phyloP scores from a whole-genome alignment of 2,113 vertebrate genomes.

The Pteropus alecto region DNA sequence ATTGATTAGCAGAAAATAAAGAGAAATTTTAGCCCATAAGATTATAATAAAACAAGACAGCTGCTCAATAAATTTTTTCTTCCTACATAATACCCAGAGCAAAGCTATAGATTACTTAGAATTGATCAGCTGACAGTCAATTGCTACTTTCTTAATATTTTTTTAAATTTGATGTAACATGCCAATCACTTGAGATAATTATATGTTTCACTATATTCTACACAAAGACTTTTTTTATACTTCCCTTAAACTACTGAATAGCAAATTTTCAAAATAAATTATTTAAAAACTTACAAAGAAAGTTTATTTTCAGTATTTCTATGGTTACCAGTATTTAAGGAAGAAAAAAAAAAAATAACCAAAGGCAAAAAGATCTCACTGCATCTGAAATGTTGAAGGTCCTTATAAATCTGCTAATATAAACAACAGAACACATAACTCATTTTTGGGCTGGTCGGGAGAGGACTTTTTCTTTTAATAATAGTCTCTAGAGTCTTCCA shows the following conservation, averaged over 20 bases:
- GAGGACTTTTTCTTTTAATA: neutral
- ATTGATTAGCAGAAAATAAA: neutral
- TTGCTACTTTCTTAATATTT: constrained; percentile 6
- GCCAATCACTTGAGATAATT: constrained; percentile 31
- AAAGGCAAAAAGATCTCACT: neutral
- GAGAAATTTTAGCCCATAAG: neutral
- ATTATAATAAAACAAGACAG: constrained; percentile 1
- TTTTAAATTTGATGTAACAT: constrained; percentile 27
- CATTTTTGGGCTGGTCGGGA: neutral
- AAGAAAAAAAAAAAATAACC: neutral
- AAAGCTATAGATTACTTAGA: neutral
- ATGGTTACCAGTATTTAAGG: neutral
- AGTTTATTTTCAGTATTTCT: constrained; percentile 45
- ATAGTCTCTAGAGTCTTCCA: neutral
- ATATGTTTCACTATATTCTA: neutral
- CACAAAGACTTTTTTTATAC: constrained; percentile 17
- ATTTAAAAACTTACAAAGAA: constrained; percentile 49
- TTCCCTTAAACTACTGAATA: neutral
- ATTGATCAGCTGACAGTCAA: neutral
- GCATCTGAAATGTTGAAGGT: neutral
- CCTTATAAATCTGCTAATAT: neutral
- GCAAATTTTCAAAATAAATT: constrained; percentile 43
- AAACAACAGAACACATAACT: neutral
- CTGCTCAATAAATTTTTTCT: neutral
- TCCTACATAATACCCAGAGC: neutral